Base-by-base conservation (phyloP, 2,888 invertebrate species). In the Agriotes lineatus region DNA sequence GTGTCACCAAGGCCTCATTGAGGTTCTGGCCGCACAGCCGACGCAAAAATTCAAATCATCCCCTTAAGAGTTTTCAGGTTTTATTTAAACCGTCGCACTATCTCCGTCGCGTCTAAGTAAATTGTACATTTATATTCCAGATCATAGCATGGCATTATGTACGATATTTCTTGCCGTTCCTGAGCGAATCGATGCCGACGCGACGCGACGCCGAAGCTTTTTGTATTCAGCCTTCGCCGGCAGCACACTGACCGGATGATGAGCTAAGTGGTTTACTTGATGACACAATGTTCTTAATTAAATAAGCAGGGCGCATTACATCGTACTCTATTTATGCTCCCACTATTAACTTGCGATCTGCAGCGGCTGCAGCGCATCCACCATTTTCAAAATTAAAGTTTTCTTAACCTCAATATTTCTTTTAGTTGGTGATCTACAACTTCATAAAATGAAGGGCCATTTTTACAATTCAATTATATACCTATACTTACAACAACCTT, bases 181-280 rank as follows among this genome's bases (percentile, higher is more conserved):
- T 65, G 54, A 14, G 48, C 16, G 50, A 65, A 59, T 65, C 65
- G 65, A 65, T 59, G 65, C 58, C 65, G 65, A 58, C 58, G 48
- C 65, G 65, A 65, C 65, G 65, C n/a, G n/a, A n/a, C n/a, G n/a
- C 52, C 65, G 50, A 50, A 56, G 65, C 57, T 65, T 58, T 65
- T 65, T 65, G 48, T 58, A 65, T 65, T 65, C 65, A 48, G 37
- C 30, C 37, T 14, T 37, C 56, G 25, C 54, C 14, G 42, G 44
- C 45, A 25, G 61, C 61, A 61, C 50, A 50, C 37, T 61, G 54
- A 54, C 35, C 57, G 57, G 61, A 48, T 61, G 61, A 61, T 50
- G 50, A 60, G 45, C 45, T 33, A 48, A 45, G 35, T 35, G 60
- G 25, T 44, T 30, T 19, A 33, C 30, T 58, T 12, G 44, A 20